Base-by-base conservation (phyloP, 2,888 invertebrate genomes). In the Hololepta plana region DNA sequence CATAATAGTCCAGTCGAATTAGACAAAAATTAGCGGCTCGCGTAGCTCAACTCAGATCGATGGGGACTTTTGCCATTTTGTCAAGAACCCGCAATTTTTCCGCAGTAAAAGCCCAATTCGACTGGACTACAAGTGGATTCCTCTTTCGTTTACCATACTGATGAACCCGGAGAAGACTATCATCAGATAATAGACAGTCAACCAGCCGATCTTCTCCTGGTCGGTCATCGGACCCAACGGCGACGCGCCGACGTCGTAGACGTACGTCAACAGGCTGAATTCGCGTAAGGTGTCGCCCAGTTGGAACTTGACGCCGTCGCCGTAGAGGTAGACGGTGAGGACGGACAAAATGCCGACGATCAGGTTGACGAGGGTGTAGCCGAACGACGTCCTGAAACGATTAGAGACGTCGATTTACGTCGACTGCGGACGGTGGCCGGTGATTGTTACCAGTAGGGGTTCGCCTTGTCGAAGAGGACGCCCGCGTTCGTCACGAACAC, bases 401-500 rank as follows among this genome's bases (percentile, higher is more conserved):
- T 26, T 35, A 32, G 32, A 26, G 30, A 31, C 26, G 10, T 9
- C 12, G 19, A 12, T 19, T 25, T 29, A 14, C 4, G 10, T 25
- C n/a, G 9, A 9, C 12, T 27, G 3, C 9, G n/a, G 24, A 19
- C 8, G 23, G 9, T 9, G 13, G 16, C 8, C 7, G 3, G 7
- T 24, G 14, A 3, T 12, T 4, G 57, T 60, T 53, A 71, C 72
- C 69, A 69, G 44, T 71, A 59, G 15, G 71, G 68, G 49, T 70
- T 70, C 24, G 62, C 64, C 49, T 71, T 62, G 33, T 62, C 63
- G 40, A 69, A 71, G 14, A 71, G 53, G 20, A 65, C 60, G 12
- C 69, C 70, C 7, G 71, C 70, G 21, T 66, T 63, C 22, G 72
- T 72, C 15, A 66, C 60, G 30, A 71, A 59, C 33, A 67, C 64